A percentile compares a stretch with the other conserved stretches of the same genome.
These are phyloP conservation scores for Andrena marginata DNA, from an alignment of 2,888 invertebrate species.

Conservation along the genomic window DNA sequence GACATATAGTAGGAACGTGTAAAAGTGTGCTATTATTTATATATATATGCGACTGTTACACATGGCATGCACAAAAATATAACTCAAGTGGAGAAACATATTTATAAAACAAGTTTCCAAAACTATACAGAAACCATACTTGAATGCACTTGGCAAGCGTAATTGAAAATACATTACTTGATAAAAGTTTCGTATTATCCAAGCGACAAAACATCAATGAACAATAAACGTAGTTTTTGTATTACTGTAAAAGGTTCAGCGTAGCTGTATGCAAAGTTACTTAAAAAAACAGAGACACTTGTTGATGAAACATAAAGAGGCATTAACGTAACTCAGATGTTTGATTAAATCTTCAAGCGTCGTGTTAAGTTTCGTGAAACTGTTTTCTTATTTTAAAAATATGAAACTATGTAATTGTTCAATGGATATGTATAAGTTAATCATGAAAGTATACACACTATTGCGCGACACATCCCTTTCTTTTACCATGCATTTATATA, in stretches of 20 bases:
- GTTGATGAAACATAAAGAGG: conserved; percentile 5
- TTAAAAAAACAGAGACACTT: background rate
- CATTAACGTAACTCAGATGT: too few relatives aligned
- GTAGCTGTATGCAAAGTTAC: conserved; percentile 3
- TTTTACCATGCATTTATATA: conserved; percentile 54
- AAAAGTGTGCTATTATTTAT: conserved; percentile 1
- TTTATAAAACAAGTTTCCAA: conserved; percentile 14
- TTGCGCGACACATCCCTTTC: conserved; percentile 13
- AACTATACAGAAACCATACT: conserved; percentile 27
- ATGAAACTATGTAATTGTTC: conserved; percentile 22
- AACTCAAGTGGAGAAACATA: conserved; percentile 24
- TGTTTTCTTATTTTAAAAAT: conserved; percentile 2
- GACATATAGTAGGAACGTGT: conserved; percentile 21
- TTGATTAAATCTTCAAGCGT: background rate
- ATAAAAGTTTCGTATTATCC: conserved; percentile 30
- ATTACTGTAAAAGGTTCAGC: conserved; percentile 8
- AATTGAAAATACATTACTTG: conserved; percentile 26
- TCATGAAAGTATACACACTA: conserved; percentile 27
- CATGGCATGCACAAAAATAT: conserved; percentile 22
- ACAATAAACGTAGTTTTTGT: conserved; percentile 36
- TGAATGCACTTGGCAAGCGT: conserved; percentile 26
- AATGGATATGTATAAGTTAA: conserved; percentile 31
- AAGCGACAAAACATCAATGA: conserved; percentile 37
- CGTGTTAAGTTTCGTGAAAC: background rate
- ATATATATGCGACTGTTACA: conserved; percentile 7